Evolutionary conservation across 2,113 vertebrate genomes (phyloP), one percentile per base, ranked within the genome.

Genomic region (Egretta garzetta): DNA sequence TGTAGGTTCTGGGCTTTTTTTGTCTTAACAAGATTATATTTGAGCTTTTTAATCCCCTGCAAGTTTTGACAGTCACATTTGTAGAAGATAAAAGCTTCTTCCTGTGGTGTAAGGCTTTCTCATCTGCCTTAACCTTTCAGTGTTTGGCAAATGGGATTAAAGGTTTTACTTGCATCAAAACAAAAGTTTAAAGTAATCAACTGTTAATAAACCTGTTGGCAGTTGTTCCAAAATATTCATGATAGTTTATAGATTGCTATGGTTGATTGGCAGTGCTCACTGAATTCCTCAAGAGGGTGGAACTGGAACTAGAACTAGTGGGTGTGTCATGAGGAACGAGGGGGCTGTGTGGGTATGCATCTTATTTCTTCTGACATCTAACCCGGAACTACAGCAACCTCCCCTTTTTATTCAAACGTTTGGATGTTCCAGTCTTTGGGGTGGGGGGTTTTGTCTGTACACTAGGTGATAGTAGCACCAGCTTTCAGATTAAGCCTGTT

Each of bases 281-380:
- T 47, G 63, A 80, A 96, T 97, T 96, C 95, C 85, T 94, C 50
- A 70, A 9, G 79, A 93, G 91, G 96, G 89, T 90, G 87, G 95
- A 85, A 91, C 28, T 82, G 77, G 66, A 96, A 80, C 35, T 28
- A 70, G 91, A 71, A 30, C 74, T 30, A 8, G 45, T 43, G 74
- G 77, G 73, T 72, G 83, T 81, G 91, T 59, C 33, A 2, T 5
- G 14, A 81, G 55, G 82, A 86, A 13, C 2, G 0, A 86, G 66
- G 63, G 49, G 32, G 33, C 47, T 1, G 2, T 1, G 5, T 74
- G 60, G 63, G 59, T 88, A 23, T 76, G 37, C n/a, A 37, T 39
- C 43, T 86, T 76, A 0, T 49, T 72, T 93, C 56, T 84, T 23
- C 83, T 79, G 76, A 58, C n/a, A 14, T 41, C 53, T 76, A 64